A percentile compares a stretch with the other conserved stretches of the same genome.
Evolutionary conservation across 1,140 invertebrate genomes (phyloP).

Genomic region (Chymomyza costata): DNA sequence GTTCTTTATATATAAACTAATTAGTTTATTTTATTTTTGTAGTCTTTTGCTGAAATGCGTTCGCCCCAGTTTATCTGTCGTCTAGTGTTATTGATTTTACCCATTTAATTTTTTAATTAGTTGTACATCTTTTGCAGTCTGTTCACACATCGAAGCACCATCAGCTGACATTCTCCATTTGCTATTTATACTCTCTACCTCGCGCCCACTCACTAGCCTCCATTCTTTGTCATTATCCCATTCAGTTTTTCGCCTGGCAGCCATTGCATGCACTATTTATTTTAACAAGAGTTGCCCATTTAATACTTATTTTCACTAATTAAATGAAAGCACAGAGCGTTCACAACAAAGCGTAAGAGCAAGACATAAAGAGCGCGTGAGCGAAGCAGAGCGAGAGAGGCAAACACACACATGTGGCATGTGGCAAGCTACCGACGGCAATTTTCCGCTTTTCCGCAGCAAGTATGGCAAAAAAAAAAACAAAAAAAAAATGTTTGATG

Average conservation of each 20-base stretch:
- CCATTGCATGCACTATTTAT: constrained; percentile 68
- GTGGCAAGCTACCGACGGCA: too few relatives aligned
- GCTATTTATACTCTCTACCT: not conserved
- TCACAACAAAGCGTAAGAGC: too few relatives aligned
- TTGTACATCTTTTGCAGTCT: constrained; percentile 53
- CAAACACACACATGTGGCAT: constrained; percentile 17
- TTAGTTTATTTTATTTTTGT: too few relatives aligned
- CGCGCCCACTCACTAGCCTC: too few relatives aligned
- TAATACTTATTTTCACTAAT: constrained; percentile 73
- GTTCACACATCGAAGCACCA: constrained; percentile 5
- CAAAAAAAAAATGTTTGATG: constrained; percentile 55
- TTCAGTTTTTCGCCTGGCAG: not conserved
- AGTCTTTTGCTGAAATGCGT: too few relatives aligned
- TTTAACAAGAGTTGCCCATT: constrained; percentile 72
- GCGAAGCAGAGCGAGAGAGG: constrained; percentile 2
- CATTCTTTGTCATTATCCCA: not conserved
- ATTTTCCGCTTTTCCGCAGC: constrained; percentile 62
- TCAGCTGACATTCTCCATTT: not conserved
- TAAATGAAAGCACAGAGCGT: constrained; percentile 48
- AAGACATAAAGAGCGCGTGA: not conserved
- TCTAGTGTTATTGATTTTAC: constrained; percentile 55
- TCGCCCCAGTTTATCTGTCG: too few relatives aligned
- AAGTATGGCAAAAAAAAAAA: not conserved
- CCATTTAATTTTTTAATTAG: constrained; percentile 59
- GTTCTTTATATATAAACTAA: too few relatives aligned